Conservation (phyloP, 2,888 invertebrate species). For the Lasius fuliginosus region DNA sequence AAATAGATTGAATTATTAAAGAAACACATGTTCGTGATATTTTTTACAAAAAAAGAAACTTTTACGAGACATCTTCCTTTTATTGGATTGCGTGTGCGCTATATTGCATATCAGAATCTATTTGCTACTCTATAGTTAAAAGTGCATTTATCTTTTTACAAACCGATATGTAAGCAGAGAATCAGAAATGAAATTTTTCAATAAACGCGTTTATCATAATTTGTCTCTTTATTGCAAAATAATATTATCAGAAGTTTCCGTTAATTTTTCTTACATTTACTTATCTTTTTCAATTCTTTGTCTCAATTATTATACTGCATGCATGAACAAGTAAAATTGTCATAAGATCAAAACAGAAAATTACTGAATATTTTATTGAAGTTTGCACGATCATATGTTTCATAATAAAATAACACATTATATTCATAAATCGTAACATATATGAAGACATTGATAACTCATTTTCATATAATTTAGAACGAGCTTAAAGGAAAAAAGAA, state of each 20-base stretch:
- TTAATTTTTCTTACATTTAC: neutral
- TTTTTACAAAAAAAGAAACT: neutral
- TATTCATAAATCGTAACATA: neutral
- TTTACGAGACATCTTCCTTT: neutral
- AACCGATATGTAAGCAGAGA: neutral
- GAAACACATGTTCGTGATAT: neutral
- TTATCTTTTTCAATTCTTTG: neutral
- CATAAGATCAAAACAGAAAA: neutral
- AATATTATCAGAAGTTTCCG: neutral
- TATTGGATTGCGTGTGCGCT: neutral
- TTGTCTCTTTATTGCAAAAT: neutral
- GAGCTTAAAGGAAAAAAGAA: neutral
- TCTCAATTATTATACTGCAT: neutral
- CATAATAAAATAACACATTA: neutral
- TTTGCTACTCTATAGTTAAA: slow-evolving; percentile 24
- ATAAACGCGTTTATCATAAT: neutral
- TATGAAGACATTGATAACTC: neutral
- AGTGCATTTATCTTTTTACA: neutral
- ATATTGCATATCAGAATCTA: slow-evolving; percentile 14
- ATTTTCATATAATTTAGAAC: neutral
- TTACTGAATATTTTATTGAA: neutral
- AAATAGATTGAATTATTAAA: neutral
- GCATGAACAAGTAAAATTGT: neutral
- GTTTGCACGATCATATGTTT: neutral
- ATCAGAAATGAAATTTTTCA: neutral